Conservation (phyloP, 1,140 invertebrate genomes). For the Mesaphorura yosii region DNA sequence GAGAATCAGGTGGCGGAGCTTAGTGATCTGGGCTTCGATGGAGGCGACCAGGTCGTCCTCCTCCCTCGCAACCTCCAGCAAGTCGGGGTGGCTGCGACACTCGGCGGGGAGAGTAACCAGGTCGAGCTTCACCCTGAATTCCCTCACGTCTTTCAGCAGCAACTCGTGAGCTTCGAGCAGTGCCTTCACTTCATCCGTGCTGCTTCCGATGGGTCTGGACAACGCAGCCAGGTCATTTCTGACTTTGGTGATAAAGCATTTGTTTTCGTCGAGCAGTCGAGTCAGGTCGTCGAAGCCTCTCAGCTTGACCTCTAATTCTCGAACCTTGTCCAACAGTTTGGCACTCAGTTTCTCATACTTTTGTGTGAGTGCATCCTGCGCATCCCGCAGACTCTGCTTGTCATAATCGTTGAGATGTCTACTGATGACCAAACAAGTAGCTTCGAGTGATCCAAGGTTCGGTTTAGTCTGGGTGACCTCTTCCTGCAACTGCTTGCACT, state of each 20-base stretch:
- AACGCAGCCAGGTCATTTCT: slow-evolving; percentile 69
- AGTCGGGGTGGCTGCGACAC: slow-evolving; percentile 43
- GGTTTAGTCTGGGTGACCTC: too few relatives aligned
- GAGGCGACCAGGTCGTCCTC: slow-evolving; percentile 63
- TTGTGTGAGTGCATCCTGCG: too few relatives aligned
- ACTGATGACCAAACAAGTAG: too few relatives aligned
- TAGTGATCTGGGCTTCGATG: slow-evolving; percentile 71
- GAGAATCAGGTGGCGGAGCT: slow-evolving; percentile 59
- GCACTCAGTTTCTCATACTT: not conserved
- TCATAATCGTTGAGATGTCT: too few relatives aligned
- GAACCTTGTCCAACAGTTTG: not conserved
- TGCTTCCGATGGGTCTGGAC: slow-evolving; percentile 70
- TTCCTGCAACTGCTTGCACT: too few relatives aligned
- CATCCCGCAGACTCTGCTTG: too few relatives aligned
- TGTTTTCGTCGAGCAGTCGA: slow-evolving; percentile 54
- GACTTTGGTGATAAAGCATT: slow-evolving; percentile 64
- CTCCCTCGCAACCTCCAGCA: slow-evolving; percentile 63
- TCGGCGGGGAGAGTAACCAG: slow-evolving; percentile 42
- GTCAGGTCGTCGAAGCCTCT: not conserved
- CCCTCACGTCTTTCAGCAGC: slow-evolving; percentile 56
- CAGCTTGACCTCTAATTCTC: not conserved
- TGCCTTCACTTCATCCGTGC: slow-evolving; percentile 48
- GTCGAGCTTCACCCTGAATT: too few relatives aligned
- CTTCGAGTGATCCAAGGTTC: too few relatives aligned
- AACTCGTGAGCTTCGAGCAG: not conserved